Evolutionary conservation across 2,113 vertebrate species (phyloP).

Genomic region (Sinocyclocheilus anshuiensis): DNA sequence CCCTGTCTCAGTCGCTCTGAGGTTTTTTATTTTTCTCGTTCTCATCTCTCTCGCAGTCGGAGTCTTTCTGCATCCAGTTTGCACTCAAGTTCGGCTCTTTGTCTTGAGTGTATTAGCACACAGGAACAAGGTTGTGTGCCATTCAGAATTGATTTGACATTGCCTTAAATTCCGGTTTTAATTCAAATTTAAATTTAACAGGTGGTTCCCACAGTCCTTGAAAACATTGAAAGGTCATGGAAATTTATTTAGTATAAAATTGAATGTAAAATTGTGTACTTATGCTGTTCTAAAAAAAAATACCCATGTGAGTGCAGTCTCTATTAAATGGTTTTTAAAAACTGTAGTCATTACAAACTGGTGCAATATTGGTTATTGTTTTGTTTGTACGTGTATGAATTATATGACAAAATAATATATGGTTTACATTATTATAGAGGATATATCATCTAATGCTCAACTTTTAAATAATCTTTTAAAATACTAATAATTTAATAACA

Average conservation of each 20-base stretch:
- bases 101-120: slow-evolving; percentile 49
- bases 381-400: too few species aligned
- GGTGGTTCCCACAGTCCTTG: background rate
- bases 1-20: background rate
- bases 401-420: too few species aligned
- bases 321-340: background rate
- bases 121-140: background rate
- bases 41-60: background rate
- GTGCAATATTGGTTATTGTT: too few species aligned
- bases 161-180: background rate
- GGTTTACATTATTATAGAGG: too few species aligned
- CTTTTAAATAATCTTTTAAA: too few species aligned
- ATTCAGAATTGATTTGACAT: background rate
- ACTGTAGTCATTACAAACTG: too few species aligned
- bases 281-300: background rate
- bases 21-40: background rate
- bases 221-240: background rate
- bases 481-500: too few species aligned
- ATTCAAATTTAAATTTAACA: background rate
- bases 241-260: background rate
- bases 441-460: too few species aligned
- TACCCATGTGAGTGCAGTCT: background rate
- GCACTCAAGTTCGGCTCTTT: background rate
- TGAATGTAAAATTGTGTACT: background rate
- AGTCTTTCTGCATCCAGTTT: slow-evolving; percentile 14